Percentiles rank a stretch among this genome's conserved stretches.
phyloP scores from a whole-genome alignment of 1,140 invertebrate species.

The Sycophila sp. region DNA sequence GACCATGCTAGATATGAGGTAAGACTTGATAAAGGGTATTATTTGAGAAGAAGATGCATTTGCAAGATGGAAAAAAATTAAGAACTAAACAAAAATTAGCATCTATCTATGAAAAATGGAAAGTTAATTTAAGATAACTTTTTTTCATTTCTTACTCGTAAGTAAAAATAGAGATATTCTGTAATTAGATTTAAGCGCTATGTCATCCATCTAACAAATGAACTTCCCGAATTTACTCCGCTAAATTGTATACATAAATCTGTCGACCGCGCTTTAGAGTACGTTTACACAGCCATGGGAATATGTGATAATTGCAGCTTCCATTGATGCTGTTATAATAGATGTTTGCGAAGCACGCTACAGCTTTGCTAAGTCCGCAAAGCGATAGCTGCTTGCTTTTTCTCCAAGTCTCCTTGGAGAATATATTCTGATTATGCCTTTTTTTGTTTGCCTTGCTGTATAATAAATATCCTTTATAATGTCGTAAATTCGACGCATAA shows the following conservation, averaged over 20 bases:
- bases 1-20: slow-evolving; percentile 49
- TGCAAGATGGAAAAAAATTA: neutral
- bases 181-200: too few relatives aligned
- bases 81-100: too few relatives aligned
- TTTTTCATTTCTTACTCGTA: neutral
- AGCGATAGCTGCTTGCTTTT: slow-evolving; percentile 21
- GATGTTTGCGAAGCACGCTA: neutral
- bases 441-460: neutral
- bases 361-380: slow-evolving; percentile 21
- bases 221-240: neutral
- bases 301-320: slow-evolving; percentile 36
- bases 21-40: slow-evolving; percentile 35
- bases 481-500: neutral
- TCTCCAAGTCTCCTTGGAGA: slow-evolving; percentile 4
- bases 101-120: too few relatives aligned
- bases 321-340: neutral
- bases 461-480: neutral
- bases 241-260: slow-evolving; percentile 17
- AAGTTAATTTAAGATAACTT: too few relatives aligned
- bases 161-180: neutral
- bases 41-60: neutral
- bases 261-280: slow-evolving; percentile 44
- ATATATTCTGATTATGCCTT: slow-evolving; percentile 28
- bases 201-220: neutral
- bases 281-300: slow-evolving; percentile 59